These are phyloP conservation scores for Tethya wilhelma DNA, from an alignment of 37 sponge, comb jelly and placozoan species.

Conservation along the genomic window DNA sequence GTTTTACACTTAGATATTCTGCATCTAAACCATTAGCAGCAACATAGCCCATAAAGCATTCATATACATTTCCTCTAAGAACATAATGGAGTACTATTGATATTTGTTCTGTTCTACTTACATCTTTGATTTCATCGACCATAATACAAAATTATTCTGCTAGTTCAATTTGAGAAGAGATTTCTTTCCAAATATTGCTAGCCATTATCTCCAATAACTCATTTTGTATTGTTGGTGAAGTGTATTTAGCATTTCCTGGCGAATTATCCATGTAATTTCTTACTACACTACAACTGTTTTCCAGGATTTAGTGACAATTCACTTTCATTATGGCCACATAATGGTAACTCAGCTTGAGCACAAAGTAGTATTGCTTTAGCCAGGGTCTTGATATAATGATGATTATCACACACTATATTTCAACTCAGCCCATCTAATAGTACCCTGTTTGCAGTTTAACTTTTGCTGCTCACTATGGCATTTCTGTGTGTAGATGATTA, in stretches of 20 bases:
- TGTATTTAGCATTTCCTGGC: not conserved
- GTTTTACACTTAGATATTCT: not conserved
- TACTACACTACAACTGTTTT: not conserved
- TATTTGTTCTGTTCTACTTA: not conserved
- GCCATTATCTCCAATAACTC: not conserved
- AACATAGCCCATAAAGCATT: not conserved
- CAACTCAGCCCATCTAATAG: not conserved
- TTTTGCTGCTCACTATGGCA: not conserved
- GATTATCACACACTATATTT: not conserved
- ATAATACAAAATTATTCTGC: not conserved
- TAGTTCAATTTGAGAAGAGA: not conserved
- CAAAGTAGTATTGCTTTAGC: not conserved
- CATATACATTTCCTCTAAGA: not conserved
- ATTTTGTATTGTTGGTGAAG: not conserved
- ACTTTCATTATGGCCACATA: not conserved
- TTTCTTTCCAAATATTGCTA: not conserved
- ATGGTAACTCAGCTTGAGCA: not conserved
- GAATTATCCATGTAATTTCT: not conserved
- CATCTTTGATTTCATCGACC: not conserved
- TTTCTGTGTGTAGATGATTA: not conserved
- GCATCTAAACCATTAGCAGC: not conserved
- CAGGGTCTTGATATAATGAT: not conserved
- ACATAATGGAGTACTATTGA: not conserved
- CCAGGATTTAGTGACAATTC: not conserved
- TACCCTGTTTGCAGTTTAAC: not conserved